Conservation (phyloP, 2,888 invertebrate species). For the Lordiphosa fenestrarum region DNA sequence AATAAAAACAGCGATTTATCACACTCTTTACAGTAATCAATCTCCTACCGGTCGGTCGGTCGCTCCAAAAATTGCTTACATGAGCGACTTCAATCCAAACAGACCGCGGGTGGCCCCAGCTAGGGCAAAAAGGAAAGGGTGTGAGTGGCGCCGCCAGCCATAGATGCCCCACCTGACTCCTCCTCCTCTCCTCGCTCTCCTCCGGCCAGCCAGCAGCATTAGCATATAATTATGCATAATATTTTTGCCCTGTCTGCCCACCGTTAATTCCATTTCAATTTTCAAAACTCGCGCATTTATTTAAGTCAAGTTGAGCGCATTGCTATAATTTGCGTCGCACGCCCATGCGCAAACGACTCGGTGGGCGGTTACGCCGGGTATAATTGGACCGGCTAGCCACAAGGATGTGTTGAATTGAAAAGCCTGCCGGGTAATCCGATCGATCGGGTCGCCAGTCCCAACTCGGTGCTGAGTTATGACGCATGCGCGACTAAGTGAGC, state of each 20-base stretch:
- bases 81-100: constrained; percentile 66
- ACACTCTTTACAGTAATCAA: constrained; percentile 75
- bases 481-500: constrained; percentile 64
- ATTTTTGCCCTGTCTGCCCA: constrained; percentile 50
- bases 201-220: constrained; percentile 31
- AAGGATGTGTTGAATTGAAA: constrained; percentile 75
- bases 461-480: constrained; percentile 48
- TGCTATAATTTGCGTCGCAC: constrained; percentile 69
- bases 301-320: constrained; percentile 62
- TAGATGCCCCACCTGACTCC: constrained; percentile 2
- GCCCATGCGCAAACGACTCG: constrained; percentile 40
- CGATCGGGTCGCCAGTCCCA: constrained; percentile 21
- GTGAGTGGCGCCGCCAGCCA: constrained; percentile 9
- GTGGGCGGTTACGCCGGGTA: constrained; percentile 28
- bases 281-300: constrained; percentile 73
- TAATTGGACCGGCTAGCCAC: constrained; percentile 48
- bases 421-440: constrained; percentile 75
- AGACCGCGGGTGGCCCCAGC: constrained; percentile 57
- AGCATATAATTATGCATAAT: constrained; percentile 73
- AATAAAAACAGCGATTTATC: constrained; percentile 77
- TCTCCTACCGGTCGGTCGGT: constrained; percentile 52
- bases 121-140: constrained; percentile 7
- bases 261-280: constrained; percentile 69
- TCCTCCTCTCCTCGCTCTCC: too few relatives aligned
- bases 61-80: constrained; percentile 48